These are phyloP conservation scores for Drosophila merina DNA, from an alignment of 2,888 invertebrate species.

Conservation along the genomic window DNA sequence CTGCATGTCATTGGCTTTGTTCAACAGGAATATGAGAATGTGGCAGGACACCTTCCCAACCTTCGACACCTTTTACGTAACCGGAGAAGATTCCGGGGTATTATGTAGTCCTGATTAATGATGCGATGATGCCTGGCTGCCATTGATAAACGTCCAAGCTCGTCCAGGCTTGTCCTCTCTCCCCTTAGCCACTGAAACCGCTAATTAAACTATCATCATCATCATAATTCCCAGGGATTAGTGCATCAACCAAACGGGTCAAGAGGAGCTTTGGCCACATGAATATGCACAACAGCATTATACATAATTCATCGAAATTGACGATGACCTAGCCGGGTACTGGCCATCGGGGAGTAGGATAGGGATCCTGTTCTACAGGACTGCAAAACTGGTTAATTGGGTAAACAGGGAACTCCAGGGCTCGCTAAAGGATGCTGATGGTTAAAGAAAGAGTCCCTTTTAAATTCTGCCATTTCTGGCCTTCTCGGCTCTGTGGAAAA, in stretches of 20 bases:
- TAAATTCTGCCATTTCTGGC: not conserved
- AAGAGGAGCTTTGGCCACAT: not conserved
- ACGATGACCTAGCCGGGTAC: not conserved
- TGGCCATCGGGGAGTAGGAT: not conserved
- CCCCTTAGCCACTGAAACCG: not conserved
- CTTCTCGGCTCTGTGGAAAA: not conserved
- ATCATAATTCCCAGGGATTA: constrained; percentile 25
- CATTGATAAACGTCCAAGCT: constrained; percentile 35
- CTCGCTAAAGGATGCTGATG: not conserved
- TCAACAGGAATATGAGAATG: constrained; percentile 23
- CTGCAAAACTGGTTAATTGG: constrained; percentile 6
- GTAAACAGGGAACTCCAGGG: not conserved
- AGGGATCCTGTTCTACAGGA: not conserved
- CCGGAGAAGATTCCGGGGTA: constrained; percentile 16
- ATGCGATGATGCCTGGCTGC: constrained; percentile 29
- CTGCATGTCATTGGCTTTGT: constrained; percentile 63
- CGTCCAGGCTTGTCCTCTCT: not conserved
- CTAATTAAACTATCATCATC: constrained; percentile 37
- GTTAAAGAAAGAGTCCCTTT: not conserved
- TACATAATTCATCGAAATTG: constrained; percentile 11
- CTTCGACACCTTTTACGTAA: constrained; percentile 22
- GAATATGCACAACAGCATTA: constrained; percentile 7
- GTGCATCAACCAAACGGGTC: not conserved
- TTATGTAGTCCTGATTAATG: constrained; percentile 62
- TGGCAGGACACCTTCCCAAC: not conserved